A percentile compares a stretch with the other conserved stretches of the same genome.
phyloP scores from a whole-genome alignment of 1,140 invertebrate species.

The Eumeta japonica region DNA sequence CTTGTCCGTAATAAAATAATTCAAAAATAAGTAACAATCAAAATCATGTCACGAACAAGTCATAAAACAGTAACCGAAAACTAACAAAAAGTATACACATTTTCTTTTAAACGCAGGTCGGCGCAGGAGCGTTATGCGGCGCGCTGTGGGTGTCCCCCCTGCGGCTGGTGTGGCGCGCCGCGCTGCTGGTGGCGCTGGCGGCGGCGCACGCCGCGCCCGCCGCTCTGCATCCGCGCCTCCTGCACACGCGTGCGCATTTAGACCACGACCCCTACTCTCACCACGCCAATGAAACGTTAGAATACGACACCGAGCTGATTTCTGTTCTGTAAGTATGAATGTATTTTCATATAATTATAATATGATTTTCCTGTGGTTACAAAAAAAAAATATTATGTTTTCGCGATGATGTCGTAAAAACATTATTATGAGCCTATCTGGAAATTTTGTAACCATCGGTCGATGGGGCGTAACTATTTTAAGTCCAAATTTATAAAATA shows the following conservation, averaged over 20 bases:
- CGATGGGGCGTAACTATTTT: too few relatives aligned
- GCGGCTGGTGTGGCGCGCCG: constrained; percentile 19
- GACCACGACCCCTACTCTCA: constrained; percentile 29
- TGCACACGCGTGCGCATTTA: constrained; percentile 18
- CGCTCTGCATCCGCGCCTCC: constrained; percentile 24
- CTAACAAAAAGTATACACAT: too few relatives aligned
- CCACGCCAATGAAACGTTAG: constrained; percentile 22
- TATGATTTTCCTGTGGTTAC: background rate
- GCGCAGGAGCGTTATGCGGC: constrained; percentile 32
- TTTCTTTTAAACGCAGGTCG: constrained; percentile 31
- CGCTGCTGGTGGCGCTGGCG: constrained; percentile 25
- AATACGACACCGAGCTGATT: constrained; percentile 21
- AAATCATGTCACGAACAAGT: too few relatives aligned
- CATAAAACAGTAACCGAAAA: too few relatives aligned
- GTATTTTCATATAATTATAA: background rate
- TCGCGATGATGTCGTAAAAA: too few relatives aligned
- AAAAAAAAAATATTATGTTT: too few relatives aligned
- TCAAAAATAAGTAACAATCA: too few relatives aligned
- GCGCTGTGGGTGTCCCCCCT: constrained; percentile 36
- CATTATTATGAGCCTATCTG: too few relatives aligned
- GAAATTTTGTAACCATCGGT: too few relatives aligned
- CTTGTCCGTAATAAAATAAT: too few relatives aligned
- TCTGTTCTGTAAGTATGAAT: constrained; percentile 27
- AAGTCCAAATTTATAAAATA: too few relatives aligned
- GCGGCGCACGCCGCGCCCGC: constrained; percentile 28